Percentiles rank a stretch among this genome's conserved stretches.
Conservation (phyloP, 2,888 invertebrate genomes). For the Shargacucullia verbasci region DNA sequence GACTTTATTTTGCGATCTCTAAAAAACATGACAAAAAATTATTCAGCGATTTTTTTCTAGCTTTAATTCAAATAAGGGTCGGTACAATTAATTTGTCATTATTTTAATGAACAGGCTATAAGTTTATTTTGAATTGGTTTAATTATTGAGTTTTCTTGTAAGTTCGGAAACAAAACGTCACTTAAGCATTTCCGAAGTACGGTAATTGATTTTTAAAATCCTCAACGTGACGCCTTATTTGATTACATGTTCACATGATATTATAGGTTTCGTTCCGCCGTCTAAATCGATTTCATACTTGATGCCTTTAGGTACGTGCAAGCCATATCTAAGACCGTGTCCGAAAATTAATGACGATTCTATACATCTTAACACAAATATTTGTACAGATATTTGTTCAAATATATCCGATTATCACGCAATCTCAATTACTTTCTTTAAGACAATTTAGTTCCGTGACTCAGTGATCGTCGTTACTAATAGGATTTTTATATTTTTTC, state of each 20-base stretch:
- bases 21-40: conserved; percentile 22
- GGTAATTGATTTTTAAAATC: conserved; percentile 72
- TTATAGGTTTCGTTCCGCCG: conserved; percentile 72
- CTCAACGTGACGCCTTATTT: conserved; percentile 72
- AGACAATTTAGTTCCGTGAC: conserved; percentile 43
- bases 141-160: conserved; percentile 5
- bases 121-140: no score
- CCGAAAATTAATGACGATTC: conserved; percentile 75
- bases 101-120: no score
- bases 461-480: conserved; percentile 50
- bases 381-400: conserved; percentile 69
- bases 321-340: conserved; percentile 77
- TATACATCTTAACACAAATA: conserved; percentile 71
- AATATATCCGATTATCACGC: conserved; percentile 68
- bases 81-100: not conserved
- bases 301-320: conserved; percentile 75
- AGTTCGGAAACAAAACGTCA: conserved; percentile 12
- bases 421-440: conserved; percentile 54
- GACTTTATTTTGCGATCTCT: conserved; percentile 36
- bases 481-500: conserved; percentile 38
- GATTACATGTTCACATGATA: conserved; percentile 75
- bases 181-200: conserved; percentile 57
- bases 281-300: conserved; percentile 76
- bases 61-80: conserved; percentile 10
- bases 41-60: conserved; percentile 5